These are phyloP conservation scores for Melanostoma scalare DNA, from an alignment of 2,888 invertebrate genomes.

Conservation along the genomic window DNA sequence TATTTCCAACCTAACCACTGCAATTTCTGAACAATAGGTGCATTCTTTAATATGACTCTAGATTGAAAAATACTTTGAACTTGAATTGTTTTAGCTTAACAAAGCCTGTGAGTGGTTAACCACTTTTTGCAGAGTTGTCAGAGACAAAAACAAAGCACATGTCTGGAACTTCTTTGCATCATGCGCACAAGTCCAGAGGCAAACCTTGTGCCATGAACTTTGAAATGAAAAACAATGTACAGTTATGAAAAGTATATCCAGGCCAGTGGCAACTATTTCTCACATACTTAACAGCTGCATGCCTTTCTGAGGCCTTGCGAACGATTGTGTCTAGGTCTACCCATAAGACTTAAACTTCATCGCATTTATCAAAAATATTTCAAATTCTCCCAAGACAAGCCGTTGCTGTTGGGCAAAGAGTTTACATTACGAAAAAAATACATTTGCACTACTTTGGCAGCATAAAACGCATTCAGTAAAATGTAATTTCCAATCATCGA, in stretches of 20 bases:
- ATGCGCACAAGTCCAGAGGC: background rate
- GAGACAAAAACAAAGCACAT: background rate
- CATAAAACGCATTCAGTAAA: background rate
- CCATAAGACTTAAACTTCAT: too few relatives aligned
- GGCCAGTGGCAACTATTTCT: constrained; percentile 49
- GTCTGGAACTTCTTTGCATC: background rate
- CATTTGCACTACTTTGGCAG: constrained; percentile 4
- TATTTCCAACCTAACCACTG: background rate
- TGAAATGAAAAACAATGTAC: constrained; percentile 21
- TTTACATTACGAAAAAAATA: too few relatives aligned
- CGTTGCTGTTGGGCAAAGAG: background rate
- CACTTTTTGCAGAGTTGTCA: background rate
- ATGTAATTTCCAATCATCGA: constrained; percentile 5
- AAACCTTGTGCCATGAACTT: constrained; percentile 58
- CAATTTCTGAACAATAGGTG: background rate
- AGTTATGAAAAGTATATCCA: constrained; percentile 53
- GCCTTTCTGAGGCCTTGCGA: constrained; percentile 36
- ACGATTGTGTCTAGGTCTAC: background rate
- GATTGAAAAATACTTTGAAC: too few relatives aligned
- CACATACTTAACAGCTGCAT: constrained; percentile 50
- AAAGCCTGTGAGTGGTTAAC: background rate
- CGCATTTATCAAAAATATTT: constrained; percentile 31
- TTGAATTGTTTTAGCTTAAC: too few relatives aligned
- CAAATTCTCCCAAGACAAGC: constrained; percentile 23
- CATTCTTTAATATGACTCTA: too few relatives aligned